Conservation (phyloP, 2,797 vertebrate genomes). For the Columba guinea region DNA sequence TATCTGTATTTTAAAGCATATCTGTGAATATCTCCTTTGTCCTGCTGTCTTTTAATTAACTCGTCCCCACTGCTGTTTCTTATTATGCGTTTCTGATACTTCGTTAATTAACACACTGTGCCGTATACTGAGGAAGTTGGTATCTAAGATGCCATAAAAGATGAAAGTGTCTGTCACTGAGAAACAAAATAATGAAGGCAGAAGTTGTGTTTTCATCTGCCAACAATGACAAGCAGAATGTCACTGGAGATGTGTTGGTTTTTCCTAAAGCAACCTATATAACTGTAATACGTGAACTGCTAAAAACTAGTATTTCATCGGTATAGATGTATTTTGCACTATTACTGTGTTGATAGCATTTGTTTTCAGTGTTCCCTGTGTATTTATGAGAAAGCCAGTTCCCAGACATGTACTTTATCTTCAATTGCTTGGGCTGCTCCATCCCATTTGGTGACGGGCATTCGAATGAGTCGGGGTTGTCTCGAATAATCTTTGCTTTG, state of each 20-base stretch:
- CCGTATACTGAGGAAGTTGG: not conserved
- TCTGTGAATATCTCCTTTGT: not conserved
- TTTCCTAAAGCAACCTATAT: not conserved
- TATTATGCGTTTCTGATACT: not conserved
- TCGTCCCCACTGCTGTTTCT: not conserved
- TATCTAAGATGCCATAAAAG: not conserved
- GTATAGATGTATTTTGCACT: not conserved
- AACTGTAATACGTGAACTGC: rapidly evolving
- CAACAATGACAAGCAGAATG: not conserved
- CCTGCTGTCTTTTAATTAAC: slow-evolving; percentile 44
- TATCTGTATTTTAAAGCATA: not conserved
- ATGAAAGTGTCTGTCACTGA: slow-evolving; percentile 18
- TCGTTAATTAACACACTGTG: slow-evolving; percentile 38
- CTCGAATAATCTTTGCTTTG: not conserved
- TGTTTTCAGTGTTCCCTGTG: not conserved
- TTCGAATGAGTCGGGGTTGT: not conserved
- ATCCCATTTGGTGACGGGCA: not conserved
- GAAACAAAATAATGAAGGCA: slow-evolving; percentile 26
- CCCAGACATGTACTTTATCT: not conserved
- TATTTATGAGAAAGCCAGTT: not conserved
- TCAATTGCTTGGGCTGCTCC: rapidly evolving
- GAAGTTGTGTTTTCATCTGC: not conserved
- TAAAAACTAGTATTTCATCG: rapidly evolving
- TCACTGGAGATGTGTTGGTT: not conserved
- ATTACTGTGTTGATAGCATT: not conserved